Evolutionary conservation across 2,797 vertebrate genomes (phyloP).

Genomic region (Aplochiton taeniatus): DNA sequence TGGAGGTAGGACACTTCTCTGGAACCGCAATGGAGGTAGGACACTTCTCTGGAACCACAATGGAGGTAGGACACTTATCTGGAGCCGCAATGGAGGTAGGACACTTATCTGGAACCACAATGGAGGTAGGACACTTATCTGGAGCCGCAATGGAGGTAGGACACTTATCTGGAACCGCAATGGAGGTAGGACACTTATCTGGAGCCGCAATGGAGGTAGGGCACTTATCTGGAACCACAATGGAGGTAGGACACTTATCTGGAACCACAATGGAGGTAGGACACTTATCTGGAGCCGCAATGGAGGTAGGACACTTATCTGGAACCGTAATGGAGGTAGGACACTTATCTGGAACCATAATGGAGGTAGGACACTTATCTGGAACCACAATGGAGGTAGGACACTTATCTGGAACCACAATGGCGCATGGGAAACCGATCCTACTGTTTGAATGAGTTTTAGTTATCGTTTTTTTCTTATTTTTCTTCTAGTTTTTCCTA

Average conservation of each 20-base stretch:
- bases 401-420: not conserved
- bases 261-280: not conserved
- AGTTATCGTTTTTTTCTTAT: no score
- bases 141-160: not conserved
- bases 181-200: no score
- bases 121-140: not conserved
- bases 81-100: not conserved
- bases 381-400: not conserved
- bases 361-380: conserved; percentile 53
- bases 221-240: not conserved
- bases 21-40: conserved; percentile 74
- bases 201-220: not conserved
- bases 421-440: not conserved
- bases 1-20: no score
- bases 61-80: not conserved
- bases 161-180: no score
- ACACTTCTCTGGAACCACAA: not conserved
- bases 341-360: conserved; percentile 46
- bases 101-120: not conserved
- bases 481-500: no score
- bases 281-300: not conserved
- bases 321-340: not conserved
- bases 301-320: not conserved
- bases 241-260: not conserved
- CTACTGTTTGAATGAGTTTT: no score